phyloP scores from a whole-genome alignment of 2,113 vertebrate species.

The Zosterops japonicus region DNA sequence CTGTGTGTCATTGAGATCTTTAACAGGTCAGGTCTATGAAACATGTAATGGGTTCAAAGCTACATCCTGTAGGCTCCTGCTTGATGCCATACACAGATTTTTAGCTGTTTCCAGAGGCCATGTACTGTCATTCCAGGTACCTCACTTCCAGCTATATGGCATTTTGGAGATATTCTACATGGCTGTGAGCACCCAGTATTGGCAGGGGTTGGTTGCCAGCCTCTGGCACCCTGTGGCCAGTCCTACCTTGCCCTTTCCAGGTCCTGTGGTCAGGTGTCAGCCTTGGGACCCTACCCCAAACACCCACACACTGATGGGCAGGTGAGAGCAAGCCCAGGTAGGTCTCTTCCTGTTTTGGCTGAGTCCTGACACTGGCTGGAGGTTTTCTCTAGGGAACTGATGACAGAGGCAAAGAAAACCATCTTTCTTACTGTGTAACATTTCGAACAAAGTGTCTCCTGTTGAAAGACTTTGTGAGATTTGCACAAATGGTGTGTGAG shows the following conservation, averaged over 20 bases:
- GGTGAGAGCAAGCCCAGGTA: neutral
- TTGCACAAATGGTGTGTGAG: neutral
- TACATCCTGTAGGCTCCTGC: neutral
- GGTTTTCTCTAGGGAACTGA: neutral
- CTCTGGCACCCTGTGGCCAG: neutral
- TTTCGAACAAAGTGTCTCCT: fast-evolving
- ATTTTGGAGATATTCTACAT: neutral
- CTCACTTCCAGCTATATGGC: neutral
- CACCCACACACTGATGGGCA: neutral
- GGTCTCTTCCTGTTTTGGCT: neutral
- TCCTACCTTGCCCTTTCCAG: neutral
- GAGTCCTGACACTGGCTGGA: neutral
- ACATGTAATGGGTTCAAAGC: neutral
- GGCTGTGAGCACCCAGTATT: neutral
- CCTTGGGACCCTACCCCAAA: neutral
- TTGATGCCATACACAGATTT: neutral
- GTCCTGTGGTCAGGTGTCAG: neutral
- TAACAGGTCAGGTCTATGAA: neutral
- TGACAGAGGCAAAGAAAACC: neutral
- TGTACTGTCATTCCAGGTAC: neutral
- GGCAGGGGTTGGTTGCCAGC: neutral
- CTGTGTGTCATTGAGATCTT: neutral
- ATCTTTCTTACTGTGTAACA: neutral
- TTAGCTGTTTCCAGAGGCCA: neutral
- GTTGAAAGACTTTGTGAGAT: neutral